These are phyloP conservation scores for Eupithecia centaureata DNA, from an alignment of 2,888 invertebrate species.

Conservation along the genomic window DNA sequence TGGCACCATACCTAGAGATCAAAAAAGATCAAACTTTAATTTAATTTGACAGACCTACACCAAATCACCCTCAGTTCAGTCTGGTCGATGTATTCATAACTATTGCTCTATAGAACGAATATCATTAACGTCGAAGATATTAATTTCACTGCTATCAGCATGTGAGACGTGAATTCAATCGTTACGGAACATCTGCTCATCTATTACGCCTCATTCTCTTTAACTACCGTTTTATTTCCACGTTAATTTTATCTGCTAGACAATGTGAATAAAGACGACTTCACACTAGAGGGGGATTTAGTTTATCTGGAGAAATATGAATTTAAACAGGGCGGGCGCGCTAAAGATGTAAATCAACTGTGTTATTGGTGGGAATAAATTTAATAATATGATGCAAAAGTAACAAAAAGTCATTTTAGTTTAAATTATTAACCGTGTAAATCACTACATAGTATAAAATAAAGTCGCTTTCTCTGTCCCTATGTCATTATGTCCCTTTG, in stretches of 20 bases:
- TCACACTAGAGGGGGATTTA: neutral
- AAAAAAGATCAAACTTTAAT: no score
- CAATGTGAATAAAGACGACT: constrained; percentile 8
- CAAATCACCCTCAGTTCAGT: neutral
- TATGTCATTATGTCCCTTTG: no score
- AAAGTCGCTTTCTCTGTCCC: no score
- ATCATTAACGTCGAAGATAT: neutral
- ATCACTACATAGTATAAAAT: no score
- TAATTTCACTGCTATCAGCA: neutral
- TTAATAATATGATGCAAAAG: no score
- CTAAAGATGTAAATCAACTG: no score
- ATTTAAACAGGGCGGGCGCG: no score
- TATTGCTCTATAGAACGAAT: neutral
- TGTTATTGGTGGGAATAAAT: no score
- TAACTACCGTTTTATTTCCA: constrained; percentile 27
- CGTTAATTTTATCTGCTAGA: constrained; percentile 28
- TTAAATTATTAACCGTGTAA: no score
- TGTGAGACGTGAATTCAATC: constrained; percentile 20
- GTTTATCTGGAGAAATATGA: neutral
- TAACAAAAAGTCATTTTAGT: no score
- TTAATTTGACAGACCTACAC: neutral
- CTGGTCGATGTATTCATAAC: neutral
- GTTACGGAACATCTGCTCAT: constrained; percentile 22
- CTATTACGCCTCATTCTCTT: constrained; percentile 25
- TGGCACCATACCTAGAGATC: no score